Conservation (phyloP, 2,797 vertebrate genomes). For the Pseudocheirus occidentalis region DNA sequence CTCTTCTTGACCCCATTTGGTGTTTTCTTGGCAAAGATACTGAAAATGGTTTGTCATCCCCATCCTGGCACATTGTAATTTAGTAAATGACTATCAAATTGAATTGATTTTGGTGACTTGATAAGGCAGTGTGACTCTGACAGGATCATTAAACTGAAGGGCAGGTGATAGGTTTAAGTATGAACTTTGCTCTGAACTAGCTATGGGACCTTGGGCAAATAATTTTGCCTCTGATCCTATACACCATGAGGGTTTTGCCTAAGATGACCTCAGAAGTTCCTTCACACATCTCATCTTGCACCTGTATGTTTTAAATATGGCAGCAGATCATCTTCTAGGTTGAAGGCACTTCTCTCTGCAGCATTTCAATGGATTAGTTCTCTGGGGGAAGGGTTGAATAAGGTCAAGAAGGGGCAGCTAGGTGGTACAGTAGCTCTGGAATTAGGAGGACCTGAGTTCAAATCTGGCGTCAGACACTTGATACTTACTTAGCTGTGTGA, state of each 20-base stretch:
- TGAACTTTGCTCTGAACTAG: background rate
- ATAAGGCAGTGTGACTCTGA: background rate
- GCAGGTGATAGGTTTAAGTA: background rate
- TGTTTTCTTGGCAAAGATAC: background rate
- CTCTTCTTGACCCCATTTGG: background rate
- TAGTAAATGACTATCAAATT: background rate
- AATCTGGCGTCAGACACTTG: no score
- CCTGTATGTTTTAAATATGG: background rate
- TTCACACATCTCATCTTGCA: background rate
- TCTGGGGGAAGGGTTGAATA: background rate
- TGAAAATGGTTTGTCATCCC: background rate
- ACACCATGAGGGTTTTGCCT: background rate
- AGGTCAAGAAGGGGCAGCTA: background rate
- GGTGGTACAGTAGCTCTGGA: no score
- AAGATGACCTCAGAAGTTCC: background rate
- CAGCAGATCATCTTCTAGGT: background rate
- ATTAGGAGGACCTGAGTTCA: no score
- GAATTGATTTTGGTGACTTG: background rate
- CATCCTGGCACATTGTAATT: background rate
- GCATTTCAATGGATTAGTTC: background rate
- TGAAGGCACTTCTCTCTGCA: background rate
- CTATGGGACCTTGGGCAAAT: background rate
- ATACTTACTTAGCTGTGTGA: no score
- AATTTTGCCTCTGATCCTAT: background rate
- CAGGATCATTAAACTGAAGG: background rate